Conservation (phyloP, 2,888 invertebrate species). For the Ditula angustiorana region DNA sequence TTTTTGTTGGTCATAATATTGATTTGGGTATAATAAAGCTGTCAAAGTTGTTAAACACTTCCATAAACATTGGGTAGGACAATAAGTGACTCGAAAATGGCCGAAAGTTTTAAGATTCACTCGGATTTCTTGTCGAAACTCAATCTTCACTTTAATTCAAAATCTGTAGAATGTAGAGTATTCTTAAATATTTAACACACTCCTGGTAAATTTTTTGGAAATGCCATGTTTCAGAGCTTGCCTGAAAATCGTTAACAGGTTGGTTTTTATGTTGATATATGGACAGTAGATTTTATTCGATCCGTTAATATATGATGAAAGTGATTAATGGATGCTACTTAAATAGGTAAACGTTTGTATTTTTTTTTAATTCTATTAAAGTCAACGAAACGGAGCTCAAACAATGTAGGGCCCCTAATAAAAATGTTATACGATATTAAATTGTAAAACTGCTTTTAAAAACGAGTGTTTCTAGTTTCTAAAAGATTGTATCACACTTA, state of each 20-base stretch:
- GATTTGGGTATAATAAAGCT: slow-evolving; percentile 21
- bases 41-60: slow-evolving; percentile 2
- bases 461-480: not conserved
- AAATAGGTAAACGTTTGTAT: not conserved
- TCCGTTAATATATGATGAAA: too few species aligned
- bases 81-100: slow-evolving; percentile 42
- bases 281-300: not conserved
- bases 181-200: too few species aligned
- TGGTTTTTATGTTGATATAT: not conserved
- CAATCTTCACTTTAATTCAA: too few species aligned
- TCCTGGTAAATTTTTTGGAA: not conserved
- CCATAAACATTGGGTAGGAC: not conserved
- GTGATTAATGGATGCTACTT: not conserved
- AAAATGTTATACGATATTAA: not conserved
- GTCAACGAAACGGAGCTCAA: too few species aligned
- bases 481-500: slow-evolving; percentile 3
- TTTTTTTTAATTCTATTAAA: not conserved
- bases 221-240: not conserved
- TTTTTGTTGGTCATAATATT: slow-evolving; percentile 34
- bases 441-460: not conserved
- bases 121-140: too few species aligned
- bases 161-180: too few species aligned
- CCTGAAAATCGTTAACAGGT: not conserved
- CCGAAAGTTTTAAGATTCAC: slow-evolving; percentile 23
- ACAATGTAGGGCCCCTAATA: too few species aligned